Evolutionary conservation across 2,113 vertebrate species (phyloP), one percentile per base, ranked within the genome.

Genomic region (Amphilophus citrinellus): DNA sequence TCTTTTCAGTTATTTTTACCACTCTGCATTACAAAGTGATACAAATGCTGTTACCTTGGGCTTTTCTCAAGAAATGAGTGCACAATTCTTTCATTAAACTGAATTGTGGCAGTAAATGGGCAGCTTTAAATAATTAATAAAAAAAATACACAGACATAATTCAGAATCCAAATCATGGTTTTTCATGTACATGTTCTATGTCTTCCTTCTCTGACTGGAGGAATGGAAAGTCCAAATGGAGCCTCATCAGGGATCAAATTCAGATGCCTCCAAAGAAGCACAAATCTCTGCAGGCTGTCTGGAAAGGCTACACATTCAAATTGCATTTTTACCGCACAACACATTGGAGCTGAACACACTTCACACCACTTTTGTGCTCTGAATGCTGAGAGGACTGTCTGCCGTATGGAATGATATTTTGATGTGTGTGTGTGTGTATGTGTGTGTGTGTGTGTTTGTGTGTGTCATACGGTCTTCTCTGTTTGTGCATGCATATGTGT

Each of bases 261-360:
- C 76, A 37, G 35, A 90, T 84, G 82, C 87, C 60, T 88, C 68
- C 75, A 68, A 66, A 83, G 56, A 80, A 84, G 82, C 65, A 61
- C 22, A 88, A 80, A 76, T 93, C 81, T 92, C 61, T 13, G 59
- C 78, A 80, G 79, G 84, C 79, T 61, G 37, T 76, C 76, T 80
- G 79, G 78, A 93, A 85, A 91, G 53, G 61, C 85, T 77, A 86
- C 89, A 86, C 58, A 79, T 88, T 68, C 78, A 92, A 92, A 93
- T 92, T 80, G 65, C 82, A 76, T 90, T 90, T 92, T 91, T 85
- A 82, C 83, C 22, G 50, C 84, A 53, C 58, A 82, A 81, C 76
- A 82, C 82, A 83, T 83, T 27, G 50, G 77, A 88, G 85, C 85
- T 35, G 44, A 76, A 35, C 76, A 65, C 73, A 71, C 42, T 82